Percentiles rank a stretch among this genome's conserved stretches.
Evolutionary conservation across 2,888 invertebrate genomes (phyloP).

Genomic region (Prosopocoilus inquinatus): DNA sequence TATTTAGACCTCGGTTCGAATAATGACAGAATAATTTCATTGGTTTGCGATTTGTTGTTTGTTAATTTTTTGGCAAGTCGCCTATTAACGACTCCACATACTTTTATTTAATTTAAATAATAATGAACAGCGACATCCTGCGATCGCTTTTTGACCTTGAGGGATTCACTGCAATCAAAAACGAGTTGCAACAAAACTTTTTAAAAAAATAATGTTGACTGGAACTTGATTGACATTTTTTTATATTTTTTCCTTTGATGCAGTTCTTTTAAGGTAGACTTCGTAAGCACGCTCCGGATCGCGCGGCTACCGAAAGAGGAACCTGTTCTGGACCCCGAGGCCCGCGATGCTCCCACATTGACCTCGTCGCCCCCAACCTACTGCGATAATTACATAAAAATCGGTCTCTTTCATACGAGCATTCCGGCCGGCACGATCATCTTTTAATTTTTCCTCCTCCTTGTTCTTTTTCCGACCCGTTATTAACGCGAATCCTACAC

Average conservation of each 20-base stretch:
- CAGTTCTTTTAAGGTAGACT: conserved; percentile 1
- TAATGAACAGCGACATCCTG: too few relatives aligned
- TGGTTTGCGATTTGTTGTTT: too few relatives aligned
- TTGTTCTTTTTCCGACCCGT: conserved; percentile 3
- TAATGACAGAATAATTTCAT: too few relatives aligned
- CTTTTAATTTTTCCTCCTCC: conserved; percentile 27
- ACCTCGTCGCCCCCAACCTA: conserved; percentile 33
- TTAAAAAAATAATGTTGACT: too few relatives aligned
- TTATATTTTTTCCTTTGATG: background rate
- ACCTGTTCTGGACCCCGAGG: conserved; percentile 32
- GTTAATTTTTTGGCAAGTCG: too few relatives aligned
- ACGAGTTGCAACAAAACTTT: too few relatives aligned
- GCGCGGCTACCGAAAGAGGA: conserved; percentile 28
- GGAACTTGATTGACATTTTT: too few relatives aligned
- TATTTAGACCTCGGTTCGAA: too few relatives aligned
- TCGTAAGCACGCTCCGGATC: conserved; percentile 21
- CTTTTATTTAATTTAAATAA: too few relatives aligned
- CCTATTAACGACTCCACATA: too few relatives aligned
- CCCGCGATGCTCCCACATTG: conserved; percentile 32
- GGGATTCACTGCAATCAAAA: too few relatives aligned
- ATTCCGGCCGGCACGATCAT: conserved; percentile 17
- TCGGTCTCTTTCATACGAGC: conserved; percentile 31
- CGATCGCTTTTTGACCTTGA: too few relatives aligned
- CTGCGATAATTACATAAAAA: conserved; percentile 36
- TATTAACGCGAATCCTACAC: background rate